Conservation (phyloP, 2,888 invertebrate species). For the Lithodes maja region DNA sequence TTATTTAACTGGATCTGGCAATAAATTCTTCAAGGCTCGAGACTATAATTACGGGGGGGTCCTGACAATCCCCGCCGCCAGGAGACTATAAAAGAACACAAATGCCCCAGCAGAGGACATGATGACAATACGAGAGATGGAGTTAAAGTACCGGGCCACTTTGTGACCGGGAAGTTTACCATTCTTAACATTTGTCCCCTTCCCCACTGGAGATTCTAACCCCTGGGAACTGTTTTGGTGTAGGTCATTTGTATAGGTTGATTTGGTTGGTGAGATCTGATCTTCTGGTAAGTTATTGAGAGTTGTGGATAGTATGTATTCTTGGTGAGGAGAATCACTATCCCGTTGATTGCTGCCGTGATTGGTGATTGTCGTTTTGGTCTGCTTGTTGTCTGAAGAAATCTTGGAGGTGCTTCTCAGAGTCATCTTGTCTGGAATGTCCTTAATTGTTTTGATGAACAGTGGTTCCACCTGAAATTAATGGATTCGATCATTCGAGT, state of each 20-base stretch:
- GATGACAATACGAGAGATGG: neutral
- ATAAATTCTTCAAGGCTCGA: too few relatives aligned
- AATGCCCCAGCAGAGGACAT: neutral
- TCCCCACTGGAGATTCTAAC: neutral
- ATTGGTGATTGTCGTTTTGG: neutral
- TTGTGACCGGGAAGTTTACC: neutral
- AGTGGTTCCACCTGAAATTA: neutral
- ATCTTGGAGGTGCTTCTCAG: neutral
- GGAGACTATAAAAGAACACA: neutral
- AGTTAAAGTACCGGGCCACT: neutral
- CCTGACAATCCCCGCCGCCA: neutral
- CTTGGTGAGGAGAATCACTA: neutral
- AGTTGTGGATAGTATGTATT: neutral
- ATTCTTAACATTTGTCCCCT: neutral
- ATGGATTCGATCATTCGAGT: too few relatives aligned
- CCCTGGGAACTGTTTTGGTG: neutral
- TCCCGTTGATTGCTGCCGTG: neutral
- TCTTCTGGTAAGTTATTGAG: neutral
- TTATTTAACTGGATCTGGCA: too few relatives aligned
- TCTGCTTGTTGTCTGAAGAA: neutral
- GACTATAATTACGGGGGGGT: too few relatives aligned
- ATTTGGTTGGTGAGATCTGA: neutral
- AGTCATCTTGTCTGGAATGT: neutral
- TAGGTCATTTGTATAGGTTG: neutral
- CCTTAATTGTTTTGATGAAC: neutral